Conservation (phyloP, 2,888 invertebrate genomes). For the Dynastes tityus region DNA sequence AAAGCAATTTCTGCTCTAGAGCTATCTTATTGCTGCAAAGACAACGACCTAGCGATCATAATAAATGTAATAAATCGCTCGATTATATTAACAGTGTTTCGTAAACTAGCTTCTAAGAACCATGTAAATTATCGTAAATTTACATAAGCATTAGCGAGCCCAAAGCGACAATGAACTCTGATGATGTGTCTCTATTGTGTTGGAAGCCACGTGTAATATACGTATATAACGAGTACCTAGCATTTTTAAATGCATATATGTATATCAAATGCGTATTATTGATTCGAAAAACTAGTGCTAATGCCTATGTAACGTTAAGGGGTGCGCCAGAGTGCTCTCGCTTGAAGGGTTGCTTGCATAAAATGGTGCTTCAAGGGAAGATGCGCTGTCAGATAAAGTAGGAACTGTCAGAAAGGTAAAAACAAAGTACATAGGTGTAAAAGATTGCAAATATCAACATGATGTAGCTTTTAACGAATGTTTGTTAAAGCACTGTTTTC, state of each 20-base stretch:
- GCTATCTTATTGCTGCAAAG: neutral
- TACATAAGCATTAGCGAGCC: neutral
- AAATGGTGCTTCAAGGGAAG: conserved; percentile 11
- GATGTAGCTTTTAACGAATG: too few species aligned
- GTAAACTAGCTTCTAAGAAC: conserved; percentile 29
- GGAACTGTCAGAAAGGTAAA: too few species aligned
- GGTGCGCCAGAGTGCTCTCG: conserved; percentile 26
- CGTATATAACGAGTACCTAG: neutral
- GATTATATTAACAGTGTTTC: conserved; percentile 17
- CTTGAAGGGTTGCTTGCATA: conserved; percentile 4
- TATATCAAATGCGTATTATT: conserved; percentile 5
- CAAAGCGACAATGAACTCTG: conserved; percentile 26
- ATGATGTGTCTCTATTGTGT: conserved; percentile 2
- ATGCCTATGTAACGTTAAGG: conserved; percentile 22
- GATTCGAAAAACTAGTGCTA: conserved; percentile 33
- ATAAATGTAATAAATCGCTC: neutral
- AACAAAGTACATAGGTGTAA: too few species aligned
- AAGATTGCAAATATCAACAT: too few species aligned
- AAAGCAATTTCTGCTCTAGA: neutral
- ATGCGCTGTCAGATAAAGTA: neutral
- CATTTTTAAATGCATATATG: neutral
- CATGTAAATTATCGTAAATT: conserved; percentile 10
- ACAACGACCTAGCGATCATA: neutral
- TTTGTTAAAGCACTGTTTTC: too few species aligned
- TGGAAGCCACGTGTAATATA: neutral